Conservation (phyloP, 2,797 vertebrate species). For the Leptodactylus fallax region DNA sequence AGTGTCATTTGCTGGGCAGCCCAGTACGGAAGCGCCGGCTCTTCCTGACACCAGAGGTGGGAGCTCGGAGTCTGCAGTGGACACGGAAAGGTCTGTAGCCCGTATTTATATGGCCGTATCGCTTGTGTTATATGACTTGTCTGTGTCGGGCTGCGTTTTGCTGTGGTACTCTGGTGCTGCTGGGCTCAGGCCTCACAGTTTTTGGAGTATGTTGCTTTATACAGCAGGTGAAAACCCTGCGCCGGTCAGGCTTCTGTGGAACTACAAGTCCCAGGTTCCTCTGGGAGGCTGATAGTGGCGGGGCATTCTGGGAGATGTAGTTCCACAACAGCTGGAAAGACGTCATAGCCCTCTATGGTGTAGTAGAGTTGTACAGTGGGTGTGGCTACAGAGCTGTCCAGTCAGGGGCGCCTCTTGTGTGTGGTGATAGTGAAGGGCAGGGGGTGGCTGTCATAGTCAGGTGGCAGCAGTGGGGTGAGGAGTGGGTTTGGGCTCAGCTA, state of each 20-base stretch:
- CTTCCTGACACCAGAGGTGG: slow-evolving; percentile 60
- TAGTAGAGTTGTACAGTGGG: neutral
- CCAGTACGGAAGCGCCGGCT: slow-evolving; percentile 61
- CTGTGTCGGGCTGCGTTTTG: too few relatives aligned
- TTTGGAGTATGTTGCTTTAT: too few relatives aligned
- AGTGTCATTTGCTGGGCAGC: slow-evolving; percentile 37
- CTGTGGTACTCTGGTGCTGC: too few relatives aligned
- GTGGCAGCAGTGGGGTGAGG: too few relatives aligned
- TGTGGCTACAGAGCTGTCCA: neutral
- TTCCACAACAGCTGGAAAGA: neutral
- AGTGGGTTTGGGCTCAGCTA: too few relatives aligned
- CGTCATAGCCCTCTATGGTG: neutral
- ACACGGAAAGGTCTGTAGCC: slow-evolving; percentile 32
- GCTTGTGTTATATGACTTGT: neutral
- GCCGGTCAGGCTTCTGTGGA: neutral
- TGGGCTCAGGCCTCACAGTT: neutral
- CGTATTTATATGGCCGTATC: neutral
- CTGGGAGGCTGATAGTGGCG: neutral
- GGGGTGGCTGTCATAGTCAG: too few relatives aligned
- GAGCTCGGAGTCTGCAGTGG: slow-evolving; percentile 6
- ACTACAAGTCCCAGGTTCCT: slow-evolving; percentile 8
- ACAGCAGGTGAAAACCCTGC: neutral
- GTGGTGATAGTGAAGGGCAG: too few relatives aligned
- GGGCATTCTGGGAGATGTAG: slow-evolving; percentile 4
- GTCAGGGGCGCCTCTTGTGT: neutral